A percentile compares a stretch with the other conserved stretches of the same genome.
phyloP scores from a whole-genome alignment of 2,888 invertebrate genomes.

The Caenorhabditis sp. region DNA sequence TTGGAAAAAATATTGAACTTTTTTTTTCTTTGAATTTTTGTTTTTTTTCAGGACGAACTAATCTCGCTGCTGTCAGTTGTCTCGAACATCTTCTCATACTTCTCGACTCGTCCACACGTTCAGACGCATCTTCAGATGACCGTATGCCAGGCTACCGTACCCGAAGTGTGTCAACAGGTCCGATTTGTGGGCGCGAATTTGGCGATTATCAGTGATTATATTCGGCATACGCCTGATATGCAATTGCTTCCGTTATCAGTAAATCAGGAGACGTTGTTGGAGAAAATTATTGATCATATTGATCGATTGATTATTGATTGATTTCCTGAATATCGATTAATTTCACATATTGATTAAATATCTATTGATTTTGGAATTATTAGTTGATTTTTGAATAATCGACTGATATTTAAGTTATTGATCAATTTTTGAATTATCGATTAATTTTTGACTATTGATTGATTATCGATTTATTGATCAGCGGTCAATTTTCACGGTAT shows the following conservation, averaged over 20 bases:
- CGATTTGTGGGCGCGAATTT: conserved; percentile 63
- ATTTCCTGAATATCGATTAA: background rate
- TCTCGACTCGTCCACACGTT: conserved; percentile 64
- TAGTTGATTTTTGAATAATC: background rate
- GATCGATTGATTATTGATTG: conserved; percentile 6
- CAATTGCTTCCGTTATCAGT: conserved; percentile 68
- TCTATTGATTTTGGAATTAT: background rate
- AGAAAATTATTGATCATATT: conserved; percentile 55
- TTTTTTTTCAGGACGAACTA: conserved; percentile 72
- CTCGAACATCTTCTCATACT: conserved; percentile 63
- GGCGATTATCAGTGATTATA: conserved; percentile 60
- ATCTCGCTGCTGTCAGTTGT: conserved; percentile 67
- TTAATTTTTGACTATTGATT: conserved; percentile 29
- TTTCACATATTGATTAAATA: background rate
- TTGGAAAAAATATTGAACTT: too few species aligned
- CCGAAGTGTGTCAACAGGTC: conserved; percentile 49
- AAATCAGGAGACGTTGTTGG: conserved; percentile 60
- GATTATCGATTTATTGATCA: conserved; percentile 23
- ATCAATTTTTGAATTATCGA: background rate
- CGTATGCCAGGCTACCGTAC: conserved; percentile 26
- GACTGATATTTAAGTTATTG: too few species aligned
- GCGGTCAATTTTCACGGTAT: background rate
- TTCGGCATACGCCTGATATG: conserved; percentile 71
- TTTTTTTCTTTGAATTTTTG: background rate
- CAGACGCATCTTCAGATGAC: conserved; percentile 60